phyloP scores from a whole-genome alignment of 2,113 vertebrate species.

The Drymodes brunneopygia region DNA sequence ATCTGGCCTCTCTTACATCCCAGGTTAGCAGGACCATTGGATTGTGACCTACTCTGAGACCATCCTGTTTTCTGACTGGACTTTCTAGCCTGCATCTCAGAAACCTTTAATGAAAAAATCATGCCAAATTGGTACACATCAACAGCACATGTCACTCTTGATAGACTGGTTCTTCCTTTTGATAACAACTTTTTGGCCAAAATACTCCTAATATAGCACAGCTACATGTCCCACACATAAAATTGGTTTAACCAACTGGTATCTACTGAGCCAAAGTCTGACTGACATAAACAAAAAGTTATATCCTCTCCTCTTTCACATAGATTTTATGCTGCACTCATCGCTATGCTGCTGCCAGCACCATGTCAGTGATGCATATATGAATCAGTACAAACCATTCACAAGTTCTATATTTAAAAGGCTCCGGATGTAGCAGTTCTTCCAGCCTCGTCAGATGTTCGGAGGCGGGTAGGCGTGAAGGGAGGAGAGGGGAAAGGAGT shows the following conservation, averaged over 20 bases:
- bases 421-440: slow-evolving; percentile 65
- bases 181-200: background rate
- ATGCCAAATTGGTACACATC: background rate
- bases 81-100: background rate
- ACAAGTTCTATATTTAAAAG: slow-evolving; percentile 68
- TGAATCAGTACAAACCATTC: slow-evolving; percentile 67
- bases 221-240: background rate
- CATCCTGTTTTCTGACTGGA: background rate
- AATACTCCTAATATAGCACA: background rate
- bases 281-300: slow-evolving; percentile 63
- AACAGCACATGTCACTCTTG: background rate
- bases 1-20: background rate
- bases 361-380: slow-evolving; percentile 65
- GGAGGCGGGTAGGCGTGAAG: slow-evolving; percentile 59
- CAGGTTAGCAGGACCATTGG: background rate
- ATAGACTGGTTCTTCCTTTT: background rate
- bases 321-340: slow-evolving; percentile 60
- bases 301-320: slow-evolving; percentile 20
- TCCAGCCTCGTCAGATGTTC: slow-evolving; percentile 64
- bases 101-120: background rate
- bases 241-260: background rate
- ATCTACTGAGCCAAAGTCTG: slow-evolving; percentile 18
- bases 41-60: background rate
- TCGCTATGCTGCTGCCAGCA: slow-evolving; percentile 50
- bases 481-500: slow-evolving; percentile 59